Evolutionary conservation across 2,888 invertebrate genomes (phyloP), one percentile per base, ranked within the genome.

Genomic region (Lycocerus yunnanus): DNA sequence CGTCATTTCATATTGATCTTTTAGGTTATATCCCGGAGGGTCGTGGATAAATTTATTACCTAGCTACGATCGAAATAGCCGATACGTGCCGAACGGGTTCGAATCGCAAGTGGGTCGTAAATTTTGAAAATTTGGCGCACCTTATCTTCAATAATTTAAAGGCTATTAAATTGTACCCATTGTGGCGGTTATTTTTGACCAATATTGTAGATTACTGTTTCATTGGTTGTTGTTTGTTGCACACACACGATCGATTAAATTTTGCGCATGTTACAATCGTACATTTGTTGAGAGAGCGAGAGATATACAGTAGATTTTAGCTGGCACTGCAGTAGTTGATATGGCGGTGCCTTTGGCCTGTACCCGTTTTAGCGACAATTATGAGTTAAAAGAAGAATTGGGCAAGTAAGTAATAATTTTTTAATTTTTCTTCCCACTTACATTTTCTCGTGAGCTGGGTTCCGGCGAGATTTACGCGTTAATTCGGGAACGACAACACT

Each of bases 361-460:
- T 90, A 98, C 97, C 88, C 95, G 98, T 88, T 99, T 99, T 91
- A 98, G 97, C 89, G 99, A 99, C 90, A 98, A 98, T 90, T 99
- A 99, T 90, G 99, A 99, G 87, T 93, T 99, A 84, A 99, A 99
- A 90, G 99, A 99, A 91, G 99, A 99, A 91, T 92, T 99, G 87
- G 99, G 99, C 89, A 99, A 99, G 96, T 97, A 91, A 93, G 96
- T 95, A 86, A 66, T 60, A 59, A 27, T 59, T 16, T 73, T 80
- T 82, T 78, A 75, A 76, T 78, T 71, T 79, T 70, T 78, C 75
- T 77, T 63, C 73, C 75, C 77, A 76, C 77, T 76, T 61, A 77
- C 75, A 73, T 71, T 71, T 74, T 61, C 63, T 68, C 27, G 18
- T 70, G 77, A 70, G 69, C 59, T 60, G 58, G 71, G 68, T 24